Percentiles rank a stretch among this genome's conserved stretches.
phyloP scores from a whole-genome alignment of 2,113 vertebrate species.

The Oncorhynchus kisutch region DNA sequence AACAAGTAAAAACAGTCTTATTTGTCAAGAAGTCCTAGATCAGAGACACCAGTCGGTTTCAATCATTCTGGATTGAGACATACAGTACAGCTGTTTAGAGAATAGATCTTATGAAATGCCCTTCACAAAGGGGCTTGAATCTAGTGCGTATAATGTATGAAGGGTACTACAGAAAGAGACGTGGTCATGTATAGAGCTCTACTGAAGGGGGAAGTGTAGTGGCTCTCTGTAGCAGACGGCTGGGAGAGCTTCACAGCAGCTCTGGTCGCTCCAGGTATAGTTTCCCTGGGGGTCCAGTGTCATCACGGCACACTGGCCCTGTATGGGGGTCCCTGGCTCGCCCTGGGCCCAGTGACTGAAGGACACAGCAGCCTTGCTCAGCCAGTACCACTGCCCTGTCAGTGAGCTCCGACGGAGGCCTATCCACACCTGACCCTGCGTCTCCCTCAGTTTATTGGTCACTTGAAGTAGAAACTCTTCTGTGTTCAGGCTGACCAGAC shows the following conservation, averaged over 20 bases:
- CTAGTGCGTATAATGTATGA: too few relatives aligned
- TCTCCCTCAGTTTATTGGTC: not conserved
- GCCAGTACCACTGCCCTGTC: slow-evolving; percentile 66
- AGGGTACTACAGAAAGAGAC: too few relatives aligned
- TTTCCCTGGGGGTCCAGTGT: not conserved
- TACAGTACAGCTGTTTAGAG: too few relatives aligned
- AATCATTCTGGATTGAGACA: too few relatives aligned
- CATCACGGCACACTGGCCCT: slow-evolving; percentile 56
- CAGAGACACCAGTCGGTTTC: not conserved
- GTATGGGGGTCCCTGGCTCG: slow-evolving; percentile 28
- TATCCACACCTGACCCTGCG: slow-evolving; percentile 52
- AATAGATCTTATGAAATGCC: too few relatives aligned
- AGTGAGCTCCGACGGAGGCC: slow-evolving; percentile 57
- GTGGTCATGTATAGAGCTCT: not conserved
- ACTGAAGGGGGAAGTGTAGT: not conserved
- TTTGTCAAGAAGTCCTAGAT: too few relatives aligned
- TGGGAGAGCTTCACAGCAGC: slow-evolving; percentile 50
- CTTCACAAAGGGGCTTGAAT: too few relatives aligned
- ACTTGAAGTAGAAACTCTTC: slow-evolving; percentile 10
- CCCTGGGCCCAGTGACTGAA: slow-evolving; percentile 45
- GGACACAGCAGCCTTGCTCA: accelerated
- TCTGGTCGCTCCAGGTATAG: slow-evolving; percentile 46
- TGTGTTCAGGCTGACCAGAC: slow-evolving; percentile 39
- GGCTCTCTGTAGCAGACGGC: slow-evolving; percentile 49
- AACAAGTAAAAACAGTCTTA: not conserved